phyloP scores from a whole-genome alignment of 2,888 invertebrate genomes.

The Neocrepidodera transversa region DNA sequence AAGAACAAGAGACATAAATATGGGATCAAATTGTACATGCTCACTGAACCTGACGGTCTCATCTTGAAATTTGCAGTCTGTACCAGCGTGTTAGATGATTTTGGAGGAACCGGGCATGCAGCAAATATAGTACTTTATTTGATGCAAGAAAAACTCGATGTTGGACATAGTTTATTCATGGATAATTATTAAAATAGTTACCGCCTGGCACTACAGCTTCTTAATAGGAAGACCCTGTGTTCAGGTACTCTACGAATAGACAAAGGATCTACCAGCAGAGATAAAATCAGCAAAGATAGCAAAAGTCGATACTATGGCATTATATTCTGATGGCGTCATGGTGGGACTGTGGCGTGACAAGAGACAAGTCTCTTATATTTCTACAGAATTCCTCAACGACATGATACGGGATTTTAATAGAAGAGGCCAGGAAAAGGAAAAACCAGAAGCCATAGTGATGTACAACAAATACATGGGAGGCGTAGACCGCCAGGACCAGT shows the following conservation, averaged over 20 bases:
- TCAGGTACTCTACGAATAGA: constrained; percentile 52
- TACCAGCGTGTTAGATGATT: too few relatives aligned
- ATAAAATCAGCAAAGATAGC: constrained; percentile 41
- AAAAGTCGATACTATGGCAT: constrained; percentile 37
- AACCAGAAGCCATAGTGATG: constrained; percentile 21
- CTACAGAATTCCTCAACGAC: constrained; percentile 40
- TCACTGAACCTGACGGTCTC: constrained; percentile 41
- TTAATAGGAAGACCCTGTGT: constrained; percentile 46
- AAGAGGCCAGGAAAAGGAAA: constrained; percentile 26
- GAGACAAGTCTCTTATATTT: too few relatives aligned
- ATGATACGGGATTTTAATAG: constrained; percentile 35
- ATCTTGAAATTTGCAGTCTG: constrained; percentile 44
- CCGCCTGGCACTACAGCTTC: too few relatives aligned
- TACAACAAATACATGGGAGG: too few relatives aligned
- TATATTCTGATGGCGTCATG: constrained; percentile 40
- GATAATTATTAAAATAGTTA: too few relatives aligned
- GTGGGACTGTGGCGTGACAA: constrained; percentile 50
- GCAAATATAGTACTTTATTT: constrained; percentile 38
- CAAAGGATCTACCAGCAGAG: constrained; percentile 40
- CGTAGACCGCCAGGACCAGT: too few relatives aligned
- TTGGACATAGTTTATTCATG: constrained; percentile 37
- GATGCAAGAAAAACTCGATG: constrained; percentile 28
- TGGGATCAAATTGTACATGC: too few relatives aligned
- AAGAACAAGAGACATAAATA: too few relatives aligned
- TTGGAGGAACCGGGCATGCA: constrained; percentile 43